Evolutionary conservation across 2,888 invertebrate species (phyloP), one percentile per base, ranked within the genome.

Genomic region (Phengaris arion): DNA sequence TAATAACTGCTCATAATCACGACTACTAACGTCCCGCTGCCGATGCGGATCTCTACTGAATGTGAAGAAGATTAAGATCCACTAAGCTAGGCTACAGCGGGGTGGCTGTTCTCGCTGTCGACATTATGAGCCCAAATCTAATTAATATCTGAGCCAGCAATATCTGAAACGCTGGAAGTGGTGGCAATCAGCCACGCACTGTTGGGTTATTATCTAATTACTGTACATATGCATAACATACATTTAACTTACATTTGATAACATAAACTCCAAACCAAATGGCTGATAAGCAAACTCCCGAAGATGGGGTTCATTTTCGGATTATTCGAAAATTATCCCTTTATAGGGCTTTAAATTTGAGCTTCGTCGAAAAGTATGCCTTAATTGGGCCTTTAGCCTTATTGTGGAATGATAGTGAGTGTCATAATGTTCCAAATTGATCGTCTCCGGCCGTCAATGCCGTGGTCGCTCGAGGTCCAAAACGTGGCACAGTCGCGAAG

Each of bases 381-480:
- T 13, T 48, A 7, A 48, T 48, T 48, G 8, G 48, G 6, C 8
- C 48, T 48, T 48, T 48, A 8, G 48, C 48, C 48, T 48, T 8
- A 35, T 35, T 35, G 48, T 48, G 48, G 8, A 15, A 15, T 59
- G 59, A 59, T 8, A 15, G 35, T 35, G 4, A 59, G 4, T 69
- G 15, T 48, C 46, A 48, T 48, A 69, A 69, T 64, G 69, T 48
- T 15, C 69, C 69, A 69, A 69, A 69, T 69, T 48, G n/a, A 46
- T 69, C 48, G 15, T 48, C 69, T 69, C 69, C 9, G 69, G 22
- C 51, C n/a, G 15, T 12, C 70, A 52, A 70, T 70, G 70, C 10
- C 70, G 22, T 15, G n/a, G 70, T 22, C 51, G 15, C 52, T 10
- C 6, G 48, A 51, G 70, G 70, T 70, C 70, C 52, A 48, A 70